A percentile compares a stretch with the other conserved stretches of the same genome.
Evolutionary conservation across 2,113 vertebrate genomes (phyloP).

Genomic region (Laterallus jamaicensis): DNA sequence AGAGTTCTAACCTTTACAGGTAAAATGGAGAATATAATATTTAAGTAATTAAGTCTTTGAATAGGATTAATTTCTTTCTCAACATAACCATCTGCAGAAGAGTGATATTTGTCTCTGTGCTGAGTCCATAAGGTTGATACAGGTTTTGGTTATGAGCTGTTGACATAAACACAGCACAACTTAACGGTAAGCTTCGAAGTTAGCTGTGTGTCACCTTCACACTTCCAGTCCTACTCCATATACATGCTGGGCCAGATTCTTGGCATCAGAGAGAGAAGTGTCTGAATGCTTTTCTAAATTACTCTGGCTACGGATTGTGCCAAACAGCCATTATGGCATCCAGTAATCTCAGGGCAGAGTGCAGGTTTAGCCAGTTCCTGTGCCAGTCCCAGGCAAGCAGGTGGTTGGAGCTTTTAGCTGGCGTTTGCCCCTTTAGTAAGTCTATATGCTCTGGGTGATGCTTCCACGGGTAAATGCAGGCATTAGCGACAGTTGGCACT

Average conservation of each 20-base stretch:
- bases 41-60: not conserved
- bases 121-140: not conserved
- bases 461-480: not conserved
- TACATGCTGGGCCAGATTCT: not conserved
- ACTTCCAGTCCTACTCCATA: not conserved
- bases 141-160: not conserved
- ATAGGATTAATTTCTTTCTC: not conserved
- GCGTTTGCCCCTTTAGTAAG: not conserved
- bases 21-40: not conserved
- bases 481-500: not conserved
- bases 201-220: not conserved
- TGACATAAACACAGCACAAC: not conserved
- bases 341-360: not conserved
- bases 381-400: constrained; percentile 2
- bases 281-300: constrained; percentile 19
- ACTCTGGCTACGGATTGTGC: not conserved
- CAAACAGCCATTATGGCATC: not conserved
- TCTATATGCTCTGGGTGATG: not conserved
- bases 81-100: not conserved
- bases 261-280: not conserved
- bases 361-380: not conserved
- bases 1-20: not conserved
- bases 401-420: constrained; percentile 13
- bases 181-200: not conserved
- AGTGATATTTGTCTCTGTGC: not conserved